A percentile compares a stretch with the other conserved stretches of the same genome.
phyloP scores from a whole-genome alignment of 1,140 invertebrate species.

The Lerema accius region DNA sequence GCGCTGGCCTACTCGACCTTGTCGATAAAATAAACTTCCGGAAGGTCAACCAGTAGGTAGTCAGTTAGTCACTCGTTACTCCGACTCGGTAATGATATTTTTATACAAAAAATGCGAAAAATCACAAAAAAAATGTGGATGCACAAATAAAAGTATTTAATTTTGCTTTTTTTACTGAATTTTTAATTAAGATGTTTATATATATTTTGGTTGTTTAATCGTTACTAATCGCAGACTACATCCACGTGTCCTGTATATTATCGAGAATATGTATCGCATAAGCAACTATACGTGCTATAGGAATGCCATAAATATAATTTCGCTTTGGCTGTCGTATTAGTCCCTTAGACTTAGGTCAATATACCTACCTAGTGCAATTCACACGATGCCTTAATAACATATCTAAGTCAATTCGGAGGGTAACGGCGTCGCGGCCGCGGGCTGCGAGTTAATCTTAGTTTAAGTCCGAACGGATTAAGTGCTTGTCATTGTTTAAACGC shows the following conservation, averaged over 20 bases:
- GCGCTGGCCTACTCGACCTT: slow-evolving; percentile 59
- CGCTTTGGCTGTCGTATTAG: slow-evolving; percentile 80
- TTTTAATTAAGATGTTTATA: slow-evolving; percentile 74
- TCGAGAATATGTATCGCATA: slow-evolving; percentile 43
- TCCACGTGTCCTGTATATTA: slow-evolving; percentile 48
- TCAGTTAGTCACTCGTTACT: slow-evolving; percentile 48
- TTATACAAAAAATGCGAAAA: slow-evolving; percentile 69
- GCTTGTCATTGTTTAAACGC: slow-evolving; percentile 67
- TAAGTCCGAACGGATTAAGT: slow-evolving; percentile 51
- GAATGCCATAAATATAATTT: slow-evolving; percentile 73
- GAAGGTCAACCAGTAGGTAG: slow-evolving; percentile 63
- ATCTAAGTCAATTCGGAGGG: slow-evolving; percentile 80
- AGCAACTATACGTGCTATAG: slow-evolving; percentile 54
- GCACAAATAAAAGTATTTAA: slow-evolving; percentile 76
- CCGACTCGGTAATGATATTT: slow-evolving; percentile 64
- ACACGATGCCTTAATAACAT: slow-evolving; percentile 82
- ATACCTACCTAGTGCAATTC: slow-evolving; percentile 77
- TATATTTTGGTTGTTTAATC: slow-evolving; percentile 76
- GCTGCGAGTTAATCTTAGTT: slow-evolving; percentile 40
- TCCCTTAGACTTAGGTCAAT: slow-evolving; percentile 66
- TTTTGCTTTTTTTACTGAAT: slow-evolving; percentile 70
- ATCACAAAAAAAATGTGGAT: slow-evolving; percentile 75
- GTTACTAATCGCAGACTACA: slow-evolving; percentile 51
- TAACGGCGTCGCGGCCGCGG: slow-evolving; percentile 30
- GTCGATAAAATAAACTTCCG: slow-evolving; percentile 54